Base-by-base conservation (phyloP, 1,140 invertebrate genomes). In the Metaphire vulgaris region DNA sequence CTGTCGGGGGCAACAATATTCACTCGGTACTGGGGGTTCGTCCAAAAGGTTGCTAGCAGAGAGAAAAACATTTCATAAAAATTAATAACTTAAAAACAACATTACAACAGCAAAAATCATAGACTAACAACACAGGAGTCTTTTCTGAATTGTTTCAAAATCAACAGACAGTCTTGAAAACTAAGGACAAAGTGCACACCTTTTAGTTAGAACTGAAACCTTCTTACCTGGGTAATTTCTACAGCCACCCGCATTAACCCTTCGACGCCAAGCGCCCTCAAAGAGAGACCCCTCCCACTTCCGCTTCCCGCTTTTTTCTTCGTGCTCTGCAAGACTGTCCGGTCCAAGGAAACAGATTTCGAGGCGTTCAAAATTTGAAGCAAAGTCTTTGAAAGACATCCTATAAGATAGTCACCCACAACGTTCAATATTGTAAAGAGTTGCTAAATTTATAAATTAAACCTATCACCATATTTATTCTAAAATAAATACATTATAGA, bases 271-370 rank as follows among this genome's bases (percentile, higher is more conserved):
- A 82, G 93, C 92, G 2, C 96, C 96, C 83, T 98, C 93, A 82
- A 93, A 97, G 56, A 74, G 30, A 28, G 21, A 41, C 14, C 77
- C 56, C 79, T 81, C 26, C 85, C 84, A 67, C 82, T 81, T 69
- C 80, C 81, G 80, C 72, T 69, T 71, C 81, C 76, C 80, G 75
- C 33, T 33, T 30, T 16, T 26, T 28, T 80, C 79, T 12, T 80
- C 83, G 14, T 79, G 90, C 26, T 93, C 92, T 29, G 91, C 90
- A 79, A 96, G 86, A 0, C 94, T 93, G 81, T 97, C 94, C 0
- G 96, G 94, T 81, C 92, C 95, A 84, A 97, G 91, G 84, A 97
- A 96, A 84, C 95, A 97, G 81, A 96, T 94, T 86, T 97, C 95
- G 73, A 97, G 85, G 81, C 89, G 88, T 68, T 78, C 30, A 29